Evolutionary conservation across 1,140 invertebrate genomes (phyloP).

Genomic region (Drusus annulatus): DNA sequence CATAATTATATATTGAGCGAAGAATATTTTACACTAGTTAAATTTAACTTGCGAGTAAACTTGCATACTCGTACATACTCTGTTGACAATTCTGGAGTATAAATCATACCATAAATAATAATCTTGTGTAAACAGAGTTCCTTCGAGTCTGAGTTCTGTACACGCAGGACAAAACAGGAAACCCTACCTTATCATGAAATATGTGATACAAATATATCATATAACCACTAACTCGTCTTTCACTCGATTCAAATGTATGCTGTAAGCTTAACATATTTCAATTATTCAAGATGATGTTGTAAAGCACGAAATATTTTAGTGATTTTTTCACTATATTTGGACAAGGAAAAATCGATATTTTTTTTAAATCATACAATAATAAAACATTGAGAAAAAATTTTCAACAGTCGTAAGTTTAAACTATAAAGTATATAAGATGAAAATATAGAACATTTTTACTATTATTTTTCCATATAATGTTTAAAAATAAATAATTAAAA

Average conservation of each 20-base stretch:
- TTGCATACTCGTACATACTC: not conserved
- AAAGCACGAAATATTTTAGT: too few relatives aligned
- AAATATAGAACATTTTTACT: too few relatives aligned
- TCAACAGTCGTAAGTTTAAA: too few relatives aligned
- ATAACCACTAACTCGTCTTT: not conserved
- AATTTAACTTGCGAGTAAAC: not conserved
- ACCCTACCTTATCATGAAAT: not conserved
- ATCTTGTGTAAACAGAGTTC: not conserved
- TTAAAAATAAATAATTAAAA: too few relatives aligned
- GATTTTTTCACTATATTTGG: too few relatives aligned
- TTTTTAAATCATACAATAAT: too few relatives aligned
- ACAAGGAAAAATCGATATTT: too few relatives aligned
- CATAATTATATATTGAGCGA: not conserved
- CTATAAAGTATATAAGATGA: too few relatives aligned
- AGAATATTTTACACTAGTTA: not conserved
- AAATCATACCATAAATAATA: not conserved
- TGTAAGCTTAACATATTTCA: too few relatives aligned
- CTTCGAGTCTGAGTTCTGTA: not conserved
- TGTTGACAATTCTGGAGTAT: conserved; percentile 5
- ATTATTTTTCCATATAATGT: too few relatives aligned
- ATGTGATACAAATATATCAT: not conserved
- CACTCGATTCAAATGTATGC: not conserved
- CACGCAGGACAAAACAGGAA: not conserved
- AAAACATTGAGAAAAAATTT: too few relatives aligned
- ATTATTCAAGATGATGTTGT: too few relatives aligned